phyloP scores from a whole-genome alignment of 2,888 invertebrate genomes.

The Conus canariensis region DNA sequence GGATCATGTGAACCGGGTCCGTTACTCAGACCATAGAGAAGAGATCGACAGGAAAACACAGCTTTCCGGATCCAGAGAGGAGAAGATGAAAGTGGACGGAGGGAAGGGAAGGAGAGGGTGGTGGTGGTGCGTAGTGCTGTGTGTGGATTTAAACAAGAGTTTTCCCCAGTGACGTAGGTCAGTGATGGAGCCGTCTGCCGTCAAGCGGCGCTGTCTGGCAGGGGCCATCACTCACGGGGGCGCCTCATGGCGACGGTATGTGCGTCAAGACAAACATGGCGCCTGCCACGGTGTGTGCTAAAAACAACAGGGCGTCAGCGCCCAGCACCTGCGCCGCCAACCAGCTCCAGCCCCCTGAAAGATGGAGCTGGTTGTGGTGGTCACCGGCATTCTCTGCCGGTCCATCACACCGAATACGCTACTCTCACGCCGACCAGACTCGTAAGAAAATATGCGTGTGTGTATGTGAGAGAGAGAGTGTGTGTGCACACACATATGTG shows the following conservation, averaged over 20 bases:
- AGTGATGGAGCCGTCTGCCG: slow-evolving; percentile 10
- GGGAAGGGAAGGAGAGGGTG: no score
- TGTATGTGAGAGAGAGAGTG: background rate
- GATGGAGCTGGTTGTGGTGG: background rate
- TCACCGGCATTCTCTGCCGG: no score
- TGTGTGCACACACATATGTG: background rate
- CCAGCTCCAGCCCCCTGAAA: background rate
- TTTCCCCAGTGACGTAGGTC: background rate
- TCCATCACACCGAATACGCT: background rate
- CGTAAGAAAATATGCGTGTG: background rate
- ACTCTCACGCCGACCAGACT: background rate
- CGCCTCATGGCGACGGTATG: background rate
- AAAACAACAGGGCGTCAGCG: background rate
- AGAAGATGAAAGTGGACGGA: no score
- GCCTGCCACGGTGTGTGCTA: background rate
- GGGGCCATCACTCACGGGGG: slow-evolving; percentile 8
- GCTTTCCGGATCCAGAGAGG: no score
- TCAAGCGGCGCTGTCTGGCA: background rate
- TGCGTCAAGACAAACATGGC: slow-evolving; percentile 17
- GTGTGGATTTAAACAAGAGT: no score
- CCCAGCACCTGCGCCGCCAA: background rate
- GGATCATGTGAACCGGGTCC: no score
- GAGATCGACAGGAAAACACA: no score
- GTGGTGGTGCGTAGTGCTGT: no score
- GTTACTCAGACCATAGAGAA: no score